Percentiles rank a stretch among this genome's conserved stretches.
Evolutionary conservation across 2,113 vertebrate genomes (phyloP).

Genomic region (Pholis gunnellus): DNA sequence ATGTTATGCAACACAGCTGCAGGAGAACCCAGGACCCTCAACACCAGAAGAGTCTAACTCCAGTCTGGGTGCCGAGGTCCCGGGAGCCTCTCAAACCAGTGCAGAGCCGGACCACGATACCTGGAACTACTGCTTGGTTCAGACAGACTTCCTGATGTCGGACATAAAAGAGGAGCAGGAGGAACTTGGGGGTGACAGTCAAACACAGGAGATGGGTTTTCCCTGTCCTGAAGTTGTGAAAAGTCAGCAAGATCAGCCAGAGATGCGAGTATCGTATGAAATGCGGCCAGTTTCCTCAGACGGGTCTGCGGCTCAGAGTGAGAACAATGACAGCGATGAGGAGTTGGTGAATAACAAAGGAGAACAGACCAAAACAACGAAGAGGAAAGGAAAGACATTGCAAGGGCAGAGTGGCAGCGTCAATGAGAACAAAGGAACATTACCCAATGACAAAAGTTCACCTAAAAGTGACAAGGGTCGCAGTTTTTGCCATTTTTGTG

Average conservation of each 20-base stretch:
- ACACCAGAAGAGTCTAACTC: background rate
- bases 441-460: background rate
- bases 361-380: background rate
- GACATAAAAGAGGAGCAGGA: slow-evolving; percentile 54
- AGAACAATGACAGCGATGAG: background rate
- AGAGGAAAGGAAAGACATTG: background rate
- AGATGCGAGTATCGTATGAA: background rate
- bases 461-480: slow-evolving; percentile 22
- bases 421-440: background rate
- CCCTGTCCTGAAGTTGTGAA: slow-evolving; percentile 22
- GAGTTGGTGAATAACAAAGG: background rate
- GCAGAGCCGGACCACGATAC: background rate
- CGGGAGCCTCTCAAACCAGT: slow-evolving; percentile 8
- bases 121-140: slow-evolving; percentile 22
- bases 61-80: background rate
- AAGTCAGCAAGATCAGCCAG: background rate
- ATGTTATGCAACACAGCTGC: background rate
- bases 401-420: background rate
- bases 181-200: background rate
- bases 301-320: slow-evolving; percentile 9
- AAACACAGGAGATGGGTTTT: background rate
- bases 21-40: slow-evolving; percentile 18
- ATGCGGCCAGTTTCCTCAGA: slow-evolving; percentile 7
- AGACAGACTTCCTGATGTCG: background rate
- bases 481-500: slow-evolving; percentile 56